Percentiles rank a stretch among this genome's conserved stretches.
phyloP scores from a whole-genome alignment of 1,140 invertebrate genomes.

The Cydia amplana region DNA sequence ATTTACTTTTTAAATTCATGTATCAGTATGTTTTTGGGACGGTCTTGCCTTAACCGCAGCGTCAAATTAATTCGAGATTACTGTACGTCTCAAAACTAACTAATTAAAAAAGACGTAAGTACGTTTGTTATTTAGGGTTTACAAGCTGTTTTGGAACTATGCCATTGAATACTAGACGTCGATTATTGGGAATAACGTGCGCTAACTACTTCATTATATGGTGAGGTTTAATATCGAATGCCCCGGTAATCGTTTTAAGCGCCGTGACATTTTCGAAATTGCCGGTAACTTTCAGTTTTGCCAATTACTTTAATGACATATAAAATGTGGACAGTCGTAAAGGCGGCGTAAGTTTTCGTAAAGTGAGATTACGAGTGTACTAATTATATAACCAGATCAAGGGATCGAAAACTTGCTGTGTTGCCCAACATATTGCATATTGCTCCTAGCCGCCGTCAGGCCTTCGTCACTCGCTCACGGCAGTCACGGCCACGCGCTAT shows the following conservation, averaged over 20 bases:
- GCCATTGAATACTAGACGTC: not conserved
- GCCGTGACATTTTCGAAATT: slow-evolving; percentile 26
- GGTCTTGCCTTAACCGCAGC: not conserved
- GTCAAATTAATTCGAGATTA: not conserved
- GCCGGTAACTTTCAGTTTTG: not conserved
- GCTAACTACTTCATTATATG: slow-evolving; percentile 30
- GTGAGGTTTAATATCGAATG: slow-evolving; percentile 14
- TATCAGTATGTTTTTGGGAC: not conserved
- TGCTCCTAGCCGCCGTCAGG: too few species aligned
- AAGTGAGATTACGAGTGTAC: not conserved
- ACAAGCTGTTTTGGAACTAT: not conserved
- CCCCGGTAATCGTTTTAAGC: not conserved
- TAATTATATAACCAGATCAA: not conserved
- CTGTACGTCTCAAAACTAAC: not conserved
- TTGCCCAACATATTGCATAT: too few species aligned
- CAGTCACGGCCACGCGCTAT: too few species aligned
- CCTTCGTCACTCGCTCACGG: too few species aligned
- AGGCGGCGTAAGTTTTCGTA: not conserved
- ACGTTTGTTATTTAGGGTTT: not conserved
- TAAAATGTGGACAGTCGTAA: not conserved
- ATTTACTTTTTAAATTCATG: slow-evolving; percentile 13
- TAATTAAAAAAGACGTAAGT: not conserved
- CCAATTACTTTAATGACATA: slow-evolving; percentile 27
- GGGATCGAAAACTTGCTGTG: too few species aligned
- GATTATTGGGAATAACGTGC: not conserved